Conservation (phyloP, 2,888 invertebrate species). For the Mimumesa dahlbomi region DNA sequence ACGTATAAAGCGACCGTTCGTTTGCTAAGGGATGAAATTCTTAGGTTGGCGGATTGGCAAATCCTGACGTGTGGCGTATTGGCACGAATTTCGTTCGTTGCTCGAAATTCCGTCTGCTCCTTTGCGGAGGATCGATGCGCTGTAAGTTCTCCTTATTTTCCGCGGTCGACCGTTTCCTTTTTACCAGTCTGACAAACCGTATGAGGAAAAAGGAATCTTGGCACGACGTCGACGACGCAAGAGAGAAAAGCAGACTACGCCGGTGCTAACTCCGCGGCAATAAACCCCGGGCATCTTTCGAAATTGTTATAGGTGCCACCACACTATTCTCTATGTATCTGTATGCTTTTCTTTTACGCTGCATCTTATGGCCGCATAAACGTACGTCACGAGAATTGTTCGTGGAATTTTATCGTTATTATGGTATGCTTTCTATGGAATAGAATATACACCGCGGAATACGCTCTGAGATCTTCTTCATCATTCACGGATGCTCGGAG, state of each 20-base stretch:
- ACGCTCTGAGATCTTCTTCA: too few relatives aligned
- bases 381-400: slow-evolving; percentile 4
- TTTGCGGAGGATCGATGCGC: slow-evolving; percentile 15
- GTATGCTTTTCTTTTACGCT: neutral
- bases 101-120: slow-evolving; percentile 27
- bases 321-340: neutral
- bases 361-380: neutral
- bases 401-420: slow-evolving; percentile 44
- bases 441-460: slow-evolving; percentile 4
- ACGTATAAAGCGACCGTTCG: too few relatives aligned
- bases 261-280: slow-evolving; percentile 32
- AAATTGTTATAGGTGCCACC: slow-evolving; percentile 42
- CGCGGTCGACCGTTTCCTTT: neutral
- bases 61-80: slow-evolving; percentile 36
- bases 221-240: slow-evolving; percentile 13
- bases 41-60: too few relatives aligned
- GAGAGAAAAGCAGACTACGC: neutral
- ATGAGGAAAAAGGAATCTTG: slow-evolving; percentile 23
- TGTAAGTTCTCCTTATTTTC: slow-evolving; percentile 7
- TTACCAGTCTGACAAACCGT: neutral
- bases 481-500: too few relatives aligned
- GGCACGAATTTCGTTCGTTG: slow-evolving; percentile 39
- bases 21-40: too few relatives aligned
- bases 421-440: slow-evolving; percentile 14
- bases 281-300: slow-evolving; percentile 39